These are phyloP conservation scores for Eulemur coronatus DNA, from an alignment of 2,797 vertebrate species.

Conservation along the genomic window DNA sequence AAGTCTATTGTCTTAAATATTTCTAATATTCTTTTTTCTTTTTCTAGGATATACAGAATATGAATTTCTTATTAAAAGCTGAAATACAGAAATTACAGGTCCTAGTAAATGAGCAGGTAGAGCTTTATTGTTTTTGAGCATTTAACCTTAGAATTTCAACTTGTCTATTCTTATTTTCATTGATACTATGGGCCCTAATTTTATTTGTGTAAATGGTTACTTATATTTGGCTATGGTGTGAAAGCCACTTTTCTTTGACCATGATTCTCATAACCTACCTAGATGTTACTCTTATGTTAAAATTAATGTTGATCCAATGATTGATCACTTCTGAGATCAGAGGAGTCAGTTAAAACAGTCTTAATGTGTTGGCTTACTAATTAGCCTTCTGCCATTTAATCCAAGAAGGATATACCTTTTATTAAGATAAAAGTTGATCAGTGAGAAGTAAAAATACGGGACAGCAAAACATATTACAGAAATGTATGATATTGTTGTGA, in stretches of 20 bases:
- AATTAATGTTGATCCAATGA: background rate
- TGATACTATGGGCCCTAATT: background rate
- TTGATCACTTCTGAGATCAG: background rate
- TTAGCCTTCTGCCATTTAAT: constrained; percentile 8
- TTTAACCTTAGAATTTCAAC: constrained; percentile 33
- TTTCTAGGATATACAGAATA: constrained; percentile 89
- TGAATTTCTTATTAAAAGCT: constrained; percentile 93
- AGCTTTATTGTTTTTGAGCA: constrained; percentile 20
- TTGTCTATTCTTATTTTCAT: constrained; percentile 10
- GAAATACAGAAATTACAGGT: constrained; percentile 94
- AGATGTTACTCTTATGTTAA: background rate
- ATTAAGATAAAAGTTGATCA: constrained; percentile 12
- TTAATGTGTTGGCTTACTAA: background rate
- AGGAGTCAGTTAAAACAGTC: background rate
- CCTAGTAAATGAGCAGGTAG: constrained; percentile 95
- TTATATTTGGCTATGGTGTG: background rate
- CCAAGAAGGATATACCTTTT: background rate
- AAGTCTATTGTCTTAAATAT: constrained; percentile 21
- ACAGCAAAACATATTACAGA: background rate
- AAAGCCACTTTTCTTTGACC: background rate
- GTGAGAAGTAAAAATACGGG: constrained; percentile 1
- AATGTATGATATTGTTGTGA: background rate
- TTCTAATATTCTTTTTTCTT: constrained; percentile 20
- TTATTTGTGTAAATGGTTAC: background rate
- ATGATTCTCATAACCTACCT: background rate